These are phyloP conservation scores for Aplochiton taeniatus DNA, from an alignment of 2,797 vertebrate species.

Conservation along the genomic window DNA sequence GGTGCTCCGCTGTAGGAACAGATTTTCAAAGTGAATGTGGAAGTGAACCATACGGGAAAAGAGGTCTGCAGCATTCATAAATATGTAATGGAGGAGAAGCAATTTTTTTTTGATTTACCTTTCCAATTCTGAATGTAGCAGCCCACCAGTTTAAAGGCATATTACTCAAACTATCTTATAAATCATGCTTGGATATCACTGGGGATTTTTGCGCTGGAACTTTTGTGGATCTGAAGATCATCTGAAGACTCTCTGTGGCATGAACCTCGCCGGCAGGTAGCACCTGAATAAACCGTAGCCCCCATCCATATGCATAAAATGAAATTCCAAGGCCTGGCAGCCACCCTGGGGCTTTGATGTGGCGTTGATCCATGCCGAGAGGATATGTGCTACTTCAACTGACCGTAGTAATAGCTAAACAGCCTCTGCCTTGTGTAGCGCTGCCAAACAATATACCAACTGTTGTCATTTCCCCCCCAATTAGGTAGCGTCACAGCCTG, in stretches of 20 bases:
- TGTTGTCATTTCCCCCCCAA: conserved; percentile 46
- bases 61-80: background rate
- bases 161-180: conserved; percentile 37
- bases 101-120: no score
- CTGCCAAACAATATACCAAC: conserved; percentile 39
- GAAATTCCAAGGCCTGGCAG: conserved; percentile 9
- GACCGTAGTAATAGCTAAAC: conserved; percentile 33
- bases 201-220: background rate
- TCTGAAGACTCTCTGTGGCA: background rate
- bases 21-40: no score
- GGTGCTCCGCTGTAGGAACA: no score
- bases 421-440: conserved; percentile 28
- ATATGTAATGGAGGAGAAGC: background rate
- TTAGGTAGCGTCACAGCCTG: conserved; percentile 34
- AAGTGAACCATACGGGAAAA: no score
- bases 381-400: conserved; percentile 14
- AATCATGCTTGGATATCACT: conserved; percentile 28
- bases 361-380: conserved; percentile 17
- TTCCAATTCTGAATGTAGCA: no score
- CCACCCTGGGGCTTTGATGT: conserved; percentile 25
- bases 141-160: background rate
- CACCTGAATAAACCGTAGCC: background rate
- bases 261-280: conserved; percentile 1
- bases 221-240: no score
- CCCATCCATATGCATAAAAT: background rate